Conservation (phyloP, 1,140 invertebrate genomes). For the Drosophila simulans region DNA sequence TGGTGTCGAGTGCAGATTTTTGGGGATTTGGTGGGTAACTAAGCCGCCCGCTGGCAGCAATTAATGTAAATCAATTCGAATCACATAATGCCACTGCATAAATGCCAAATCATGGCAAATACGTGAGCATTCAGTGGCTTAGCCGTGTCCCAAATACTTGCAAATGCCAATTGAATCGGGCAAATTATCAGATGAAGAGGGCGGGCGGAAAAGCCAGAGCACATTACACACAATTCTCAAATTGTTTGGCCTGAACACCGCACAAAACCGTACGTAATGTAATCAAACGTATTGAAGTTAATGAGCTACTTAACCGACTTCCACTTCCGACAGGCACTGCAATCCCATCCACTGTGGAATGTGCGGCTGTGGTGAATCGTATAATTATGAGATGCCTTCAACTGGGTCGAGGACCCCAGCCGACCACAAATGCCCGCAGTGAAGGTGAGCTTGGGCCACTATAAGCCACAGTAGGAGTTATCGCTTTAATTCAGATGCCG, state of each 20-base stretch:
- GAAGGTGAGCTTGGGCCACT: slow-evolving; percentile 15
- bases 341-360: slow-evolving; percentile 24
- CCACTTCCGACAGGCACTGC: slow-evolving; percentile 29
- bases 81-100: slow-evolving; percentile 44
- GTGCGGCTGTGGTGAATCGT: slow-evolving; percentile 14
- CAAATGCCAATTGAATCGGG: slow-evolving; percentile 42
- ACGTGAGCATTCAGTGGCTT: slow-evolving; percentile 34
- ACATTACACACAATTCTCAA: slow-evolving; percentile 25
- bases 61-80: slow-evolving; percentile 36
- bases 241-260: slow-evolving; percentile 49
- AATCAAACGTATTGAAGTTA: slow-evolving; percentile 61
- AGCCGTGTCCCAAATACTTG: slow-evolving; percentile 31
- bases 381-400: slow-evolving; percentile 43
- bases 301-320: slow-evolving; percentile 76
- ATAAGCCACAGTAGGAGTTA: neutral
- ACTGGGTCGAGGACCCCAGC: slow-evolving; percentile 64
- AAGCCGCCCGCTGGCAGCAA: slow-evolving; percentile 5
- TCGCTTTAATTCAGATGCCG: neutral
- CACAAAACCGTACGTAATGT: slow-evolving; percentile 52
- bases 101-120: slow-evolving; percentile 52
- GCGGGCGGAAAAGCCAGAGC: neutral
- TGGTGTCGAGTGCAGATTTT: slow-evolving; percentile 9
- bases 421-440: slow-evolving; percentile 38
- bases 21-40: neutral
- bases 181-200: slow-evolving; percentile 26